These are phyloP conservation scores for Xanthia togata DNA, from an alignment of 2,888 invertebrate genomes.

Conservation along the genomic window DNA sequence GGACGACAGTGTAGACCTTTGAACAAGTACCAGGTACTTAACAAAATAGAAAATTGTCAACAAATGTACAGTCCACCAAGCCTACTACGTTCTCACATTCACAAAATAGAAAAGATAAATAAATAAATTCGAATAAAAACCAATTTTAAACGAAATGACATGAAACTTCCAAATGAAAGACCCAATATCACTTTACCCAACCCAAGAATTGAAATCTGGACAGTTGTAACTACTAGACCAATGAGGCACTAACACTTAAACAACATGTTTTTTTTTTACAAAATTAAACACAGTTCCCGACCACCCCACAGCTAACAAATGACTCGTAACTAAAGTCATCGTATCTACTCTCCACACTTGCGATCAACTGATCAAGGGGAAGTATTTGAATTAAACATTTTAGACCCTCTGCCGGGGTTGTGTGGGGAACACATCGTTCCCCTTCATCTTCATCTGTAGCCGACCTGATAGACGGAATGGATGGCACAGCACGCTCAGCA, in stretches of 20 bases:
- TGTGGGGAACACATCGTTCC: constrained; percentile 6
- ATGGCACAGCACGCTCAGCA: too few relatives aligned
- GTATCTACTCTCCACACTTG: constrained; percentile 32
- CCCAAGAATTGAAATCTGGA: too few relatives aligned
- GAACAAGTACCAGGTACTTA: too few relatives aligned
- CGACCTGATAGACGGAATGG: neutral
- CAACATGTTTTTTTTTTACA: neutral
- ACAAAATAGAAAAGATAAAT: too few relatives aligned
- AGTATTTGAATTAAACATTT: constrained; percentile 45
- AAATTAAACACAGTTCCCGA: constrained; percentile 4
- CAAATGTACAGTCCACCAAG: too few relatives aligned
- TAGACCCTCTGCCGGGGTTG: constrained; percentile 7
- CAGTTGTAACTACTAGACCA: too few relatives aligned
- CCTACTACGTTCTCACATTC: too few relatives aligned
- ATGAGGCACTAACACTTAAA: neutral
- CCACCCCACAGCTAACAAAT: constrained; percentile 13
- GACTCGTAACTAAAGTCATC: constrained; percentile 34
- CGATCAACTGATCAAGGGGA: constrained; percentile 39
- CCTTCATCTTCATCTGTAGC: constrained; percentile 1
- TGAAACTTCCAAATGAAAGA: neutral
- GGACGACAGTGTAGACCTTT: too few relatives aligned
- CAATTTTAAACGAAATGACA: too few relatives aligned
- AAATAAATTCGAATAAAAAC: too few relatives aligned
- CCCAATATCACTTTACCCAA: neutral
- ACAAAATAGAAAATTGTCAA: too few relatives aligned